phyloP scores from a whole-genome alignment of 2,797 vertebrate species.

The Manis javanica region DNA sequence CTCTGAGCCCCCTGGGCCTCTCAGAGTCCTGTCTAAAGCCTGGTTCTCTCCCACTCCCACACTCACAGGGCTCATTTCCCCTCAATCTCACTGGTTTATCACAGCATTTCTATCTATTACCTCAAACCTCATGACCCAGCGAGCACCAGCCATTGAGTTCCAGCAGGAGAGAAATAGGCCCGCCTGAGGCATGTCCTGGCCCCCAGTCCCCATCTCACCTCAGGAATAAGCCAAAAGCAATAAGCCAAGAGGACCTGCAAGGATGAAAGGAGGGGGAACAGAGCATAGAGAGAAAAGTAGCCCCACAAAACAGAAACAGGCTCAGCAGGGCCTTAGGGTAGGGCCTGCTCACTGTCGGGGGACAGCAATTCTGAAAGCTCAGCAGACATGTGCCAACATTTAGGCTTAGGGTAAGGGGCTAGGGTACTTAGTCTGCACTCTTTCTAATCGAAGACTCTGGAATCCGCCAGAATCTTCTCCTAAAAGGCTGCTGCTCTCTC shows the following conservation, averaged over 20 bases:
- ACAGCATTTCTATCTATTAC: background rate
- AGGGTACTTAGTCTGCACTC: background rate
- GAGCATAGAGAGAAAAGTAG: background rate
- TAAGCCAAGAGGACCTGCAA: background rate
- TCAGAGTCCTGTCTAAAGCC: background rate
- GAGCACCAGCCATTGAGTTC: background rate
- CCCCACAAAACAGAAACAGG: background rate
- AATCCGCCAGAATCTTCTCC: background rate
- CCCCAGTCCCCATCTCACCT: background rate
- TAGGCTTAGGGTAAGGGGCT: background rate
- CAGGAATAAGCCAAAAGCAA: constrained; percentile 21
- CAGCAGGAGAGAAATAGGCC: background rate
- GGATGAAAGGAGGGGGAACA: background rate
- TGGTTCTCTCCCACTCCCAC: background rate
- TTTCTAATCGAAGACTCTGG: background rate
- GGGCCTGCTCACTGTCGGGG: background rate
- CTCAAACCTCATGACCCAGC: background rate
- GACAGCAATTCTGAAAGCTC: background rate
- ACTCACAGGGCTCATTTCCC: background rate
- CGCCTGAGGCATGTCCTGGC: background rate
- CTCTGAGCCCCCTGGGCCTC: background rate
- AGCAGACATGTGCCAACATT: background rate
- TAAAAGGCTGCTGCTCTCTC: background rate
- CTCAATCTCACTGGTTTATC: background rate
- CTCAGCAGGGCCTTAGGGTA: background rate